phyloP scores from a whole-genome alignment of 2,113 vertebrate genomes.

The Xenus cinereus region DNA sequence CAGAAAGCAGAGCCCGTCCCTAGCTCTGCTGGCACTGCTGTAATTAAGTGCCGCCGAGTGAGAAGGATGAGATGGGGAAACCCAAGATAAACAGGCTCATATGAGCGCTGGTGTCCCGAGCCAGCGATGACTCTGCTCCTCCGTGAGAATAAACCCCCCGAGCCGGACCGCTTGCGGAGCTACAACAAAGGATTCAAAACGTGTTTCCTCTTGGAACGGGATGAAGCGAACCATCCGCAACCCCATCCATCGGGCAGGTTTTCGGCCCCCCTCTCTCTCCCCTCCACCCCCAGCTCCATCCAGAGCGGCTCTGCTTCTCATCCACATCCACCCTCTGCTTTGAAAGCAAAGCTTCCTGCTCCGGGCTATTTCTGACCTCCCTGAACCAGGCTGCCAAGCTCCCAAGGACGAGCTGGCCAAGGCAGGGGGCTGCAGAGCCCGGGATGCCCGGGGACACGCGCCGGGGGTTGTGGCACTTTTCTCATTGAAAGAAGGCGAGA shows the following conservation, averaged over 20 bases:
- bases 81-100: background rate
- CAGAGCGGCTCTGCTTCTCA: slow-evolving; percentile 21
- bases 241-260: background rate
- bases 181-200: slow-evolving; percentile 8
- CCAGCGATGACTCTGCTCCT: background rate
- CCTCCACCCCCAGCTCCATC: background rate
- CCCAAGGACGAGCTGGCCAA: background rate
- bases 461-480: background rate
- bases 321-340: slow-evolving; percentile 3
- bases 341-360: slow-evolving; percentile 41
- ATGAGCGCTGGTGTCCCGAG: background rate
- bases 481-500: background rate
- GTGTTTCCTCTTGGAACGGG: slow-evolving; percentile 44
- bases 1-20: background rate
- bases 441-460: accelerated
- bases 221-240: background rate
- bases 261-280: background rate
- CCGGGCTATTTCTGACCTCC: slow-evolving; percentile 29
- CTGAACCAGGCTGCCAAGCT: background rate
- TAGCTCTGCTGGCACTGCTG: background rate
- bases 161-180: background rate
- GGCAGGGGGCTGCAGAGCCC: no score
- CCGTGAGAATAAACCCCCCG: background rate
- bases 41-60: background rate
- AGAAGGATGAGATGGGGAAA: slow-evolving; percentile 1